Conservation (phyloP, 2,888 invertebrate genomes). For the Ochropleura leucogaster region DNA sequence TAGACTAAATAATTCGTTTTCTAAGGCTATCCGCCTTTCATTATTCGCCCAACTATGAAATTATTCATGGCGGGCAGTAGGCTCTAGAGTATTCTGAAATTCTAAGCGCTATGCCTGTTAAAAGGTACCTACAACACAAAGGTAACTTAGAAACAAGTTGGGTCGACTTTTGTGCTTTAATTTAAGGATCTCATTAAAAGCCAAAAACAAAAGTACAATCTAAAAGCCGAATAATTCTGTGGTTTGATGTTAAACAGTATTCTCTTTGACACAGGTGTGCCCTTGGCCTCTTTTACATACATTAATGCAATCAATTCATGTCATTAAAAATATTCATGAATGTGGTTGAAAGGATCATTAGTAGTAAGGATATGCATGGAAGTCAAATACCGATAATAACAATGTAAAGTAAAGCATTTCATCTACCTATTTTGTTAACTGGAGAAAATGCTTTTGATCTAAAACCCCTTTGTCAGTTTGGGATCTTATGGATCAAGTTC, state of each 20-base stretch:
- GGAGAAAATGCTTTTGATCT: slow-evolving; percentile 38
- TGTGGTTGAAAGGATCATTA: not conserved
- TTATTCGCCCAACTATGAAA: slow-evolving; percentile 29
- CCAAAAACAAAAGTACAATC: slow-evolving; percentile 12
- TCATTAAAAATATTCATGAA: slow-evolving; percentile 6
- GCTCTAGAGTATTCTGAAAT: slow-evolving; percentile 15
- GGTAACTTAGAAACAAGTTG: slow-evolving; percentile 24
- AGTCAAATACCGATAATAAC: not conserved
- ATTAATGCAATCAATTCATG: slow-evolving; percentile 26
- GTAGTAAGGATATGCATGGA: not conserved
- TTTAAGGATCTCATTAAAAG: slow-evolving; percentile 17
- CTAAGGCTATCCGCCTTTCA: slow-evolving; percentile 7
- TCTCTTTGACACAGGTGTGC: slow-evolving; percentile 22
- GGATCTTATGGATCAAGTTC: slow-evolving; percentile 39
- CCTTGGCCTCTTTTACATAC: slow-evolving; percentile 32
- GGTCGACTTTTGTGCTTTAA: slow-evolving; percentile 20
- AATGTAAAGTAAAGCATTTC: slow-evolving; percentile 1
- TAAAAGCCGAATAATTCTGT: slow-evolving; percentile 31
- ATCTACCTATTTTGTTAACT: slow-evolving; percentile 16
- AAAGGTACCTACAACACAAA: slow-evolving; percentile 21
- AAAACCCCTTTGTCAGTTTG: slow-evolving; percentile 37
- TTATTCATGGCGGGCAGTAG: slow-evolving; percentile 40
- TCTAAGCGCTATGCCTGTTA: not conserved
- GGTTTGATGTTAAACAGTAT: slow-evolving; percentile 28
- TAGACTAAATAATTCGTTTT: slow-evolving; percentile 24